These are phyloP conservation scores for Choristoneura fumiferana DNA, from an alignment of 1,140 invertebrate genomes.

Conservation along the genomic window DNA sequence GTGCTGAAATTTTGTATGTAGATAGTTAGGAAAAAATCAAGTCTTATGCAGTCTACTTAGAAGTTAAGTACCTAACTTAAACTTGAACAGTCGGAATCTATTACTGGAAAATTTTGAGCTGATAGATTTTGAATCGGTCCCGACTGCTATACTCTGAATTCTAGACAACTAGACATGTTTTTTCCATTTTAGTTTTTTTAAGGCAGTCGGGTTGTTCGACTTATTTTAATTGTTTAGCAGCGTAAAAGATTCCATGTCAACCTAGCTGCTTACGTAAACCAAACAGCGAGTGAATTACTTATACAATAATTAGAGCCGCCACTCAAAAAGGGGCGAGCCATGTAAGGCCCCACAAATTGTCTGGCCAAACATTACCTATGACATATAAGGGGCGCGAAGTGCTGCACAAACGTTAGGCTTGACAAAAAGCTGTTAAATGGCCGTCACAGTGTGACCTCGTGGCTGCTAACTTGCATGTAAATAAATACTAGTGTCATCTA, in stretches of 20 bases:
- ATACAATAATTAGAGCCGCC: constrained; percentile 11
- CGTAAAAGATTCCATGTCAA: not conserved
- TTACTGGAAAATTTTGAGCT: too few relatives aligned
- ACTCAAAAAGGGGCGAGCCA: constrained; percentile 10
- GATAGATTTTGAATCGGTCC: too few relatives aligned
- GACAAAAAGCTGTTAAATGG: constrained; percentile 14
- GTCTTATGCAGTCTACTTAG: too few relatives aligned
- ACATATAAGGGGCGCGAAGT: constrained; percentile 9
- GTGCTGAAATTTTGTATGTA: too few relatives aligned
- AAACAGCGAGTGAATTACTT: constrained; percentile 15
- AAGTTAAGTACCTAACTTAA: too few relatives aligned
- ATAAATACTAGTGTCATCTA: constrained; percentile 4
- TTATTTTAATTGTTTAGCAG: too few relatives aligned
- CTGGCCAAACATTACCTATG: constrained; percentile 4
- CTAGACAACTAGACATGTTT: too few relatives aligned
- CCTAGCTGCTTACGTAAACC: constrained; percentile 3
- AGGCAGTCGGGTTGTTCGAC: too few relatives aligned
- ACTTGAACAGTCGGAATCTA: too few relatives aligned
- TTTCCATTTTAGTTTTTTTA: too few relatives aligned
- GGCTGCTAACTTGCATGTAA: not conserved
- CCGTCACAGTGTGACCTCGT: constrained; percentile 12
- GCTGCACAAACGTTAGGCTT: constrained; percentile 2
- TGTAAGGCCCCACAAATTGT: constrained; percentile 2
- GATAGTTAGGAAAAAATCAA: too few relatives aligned
- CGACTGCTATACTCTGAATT: too few relatives aligned